Percentiles rank a stretch among this genome's conserved stretches.
phyloP scores from a whole-genome alignment of 2,888 invertebrate genomes.

The Hedychridium roseum region DNA sequence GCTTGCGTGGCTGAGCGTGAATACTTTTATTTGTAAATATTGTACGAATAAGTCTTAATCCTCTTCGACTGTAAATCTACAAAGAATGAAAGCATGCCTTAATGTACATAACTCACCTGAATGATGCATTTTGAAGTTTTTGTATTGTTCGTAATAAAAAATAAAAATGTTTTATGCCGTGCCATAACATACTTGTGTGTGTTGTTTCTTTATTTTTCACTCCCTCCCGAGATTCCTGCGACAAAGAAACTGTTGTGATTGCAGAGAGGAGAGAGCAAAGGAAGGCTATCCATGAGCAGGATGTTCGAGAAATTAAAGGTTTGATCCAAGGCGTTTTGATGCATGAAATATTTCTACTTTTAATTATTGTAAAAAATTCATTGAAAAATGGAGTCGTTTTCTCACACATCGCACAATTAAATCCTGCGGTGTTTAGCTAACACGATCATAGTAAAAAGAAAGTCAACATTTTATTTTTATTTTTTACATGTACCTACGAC shows the following conservation, averaged over 20 bases:
- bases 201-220: slow-evolving; percentile 14
- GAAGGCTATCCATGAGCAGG: slow-evolving; percentile 54
- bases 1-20: slow-evolving; percentile 43
- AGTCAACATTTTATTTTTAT: slow-evolving; percentile 3
- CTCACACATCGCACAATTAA: too few relatives aligned
- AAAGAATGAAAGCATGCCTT: slow-evolving; percentile 46
- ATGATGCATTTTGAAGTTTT: slow-evolving; percentile 15
- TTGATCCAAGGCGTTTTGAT: slow-evolving; percentile 49
- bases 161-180: slow-evolving; percentile 21
- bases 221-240: slow-evolving; percentile 22
- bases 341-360: slow-evolving; percentile 43
- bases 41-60: slow-evolving; percentile 18
- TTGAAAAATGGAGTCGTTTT: slow-evolving; percentile 17
- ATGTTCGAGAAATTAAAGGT: slow-evolving; percentile 63
- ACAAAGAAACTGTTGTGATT: slow-evolving; percentile 40
- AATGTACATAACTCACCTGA: slow-evolving; percentile 22
- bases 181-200: slow-evolving; percentile 26
- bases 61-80: too few relatives aligned
- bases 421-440: not conserved
- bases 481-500: too few relatives aligned
- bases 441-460: not conserved
- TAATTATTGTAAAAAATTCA: slow-evolving; percentile 18
- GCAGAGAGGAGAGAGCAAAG: slow-evolving; percentile 56
- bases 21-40: slow-evolving; percentile 29
- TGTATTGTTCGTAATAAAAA: slow-evolving; percentile 34